These are phyloP conservation scores for Enteromius mattozi DNA, from an alignment of 2,797 vertebrate species.

Conservation along the genomic window DNA sequence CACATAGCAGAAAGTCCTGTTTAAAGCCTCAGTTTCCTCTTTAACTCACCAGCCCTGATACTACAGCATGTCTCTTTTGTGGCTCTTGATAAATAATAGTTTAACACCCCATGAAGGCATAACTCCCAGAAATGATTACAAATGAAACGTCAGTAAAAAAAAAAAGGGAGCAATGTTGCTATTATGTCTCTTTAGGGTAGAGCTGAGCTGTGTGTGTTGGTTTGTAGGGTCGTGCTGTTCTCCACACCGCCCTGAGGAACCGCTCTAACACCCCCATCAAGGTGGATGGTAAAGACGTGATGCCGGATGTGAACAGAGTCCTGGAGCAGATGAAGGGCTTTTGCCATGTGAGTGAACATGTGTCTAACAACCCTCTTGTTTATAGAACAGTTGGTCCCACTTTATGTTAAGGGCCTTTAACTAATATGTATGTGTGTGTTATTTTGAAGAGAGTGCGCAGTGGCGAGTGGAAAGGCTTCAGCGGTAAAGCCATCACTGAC, in stretches of 20 bases:
- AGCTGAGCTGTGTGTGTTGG: background rate
- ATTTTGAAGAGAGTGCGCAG: conserved; percentile 86
- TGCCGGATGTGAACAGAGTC: conserved; percentile 92
- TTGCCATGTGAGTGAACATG: conserved; percentile 85
- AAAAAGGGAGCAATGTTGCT: too few relatives aligned
- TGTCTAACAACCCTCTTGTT: background rate
- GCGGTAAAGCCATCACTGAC: conserved; percentile 91
- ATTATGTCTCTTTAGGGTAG: background rate
- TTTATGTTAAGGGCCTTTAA: too few relatives aligned
- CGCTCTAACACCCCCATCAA: conserved; percentile 88
- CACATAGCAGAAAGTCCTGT: background rate
- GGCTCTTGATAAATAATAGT: background rate
- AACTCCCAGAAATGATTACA: background rate
- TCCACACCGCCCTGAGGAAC: conserved; percentile 95
- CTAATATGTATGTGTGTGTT: background rate
- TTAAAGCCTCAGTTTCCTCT: background rate
- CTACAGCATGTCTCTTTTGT: background rate
- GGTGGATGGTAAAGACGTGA: conserved; percentile 91
- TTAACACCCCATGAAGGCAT: background rate
- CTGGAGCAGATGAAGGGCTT: conserved; percentile 96
- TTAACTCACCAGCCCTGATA: background rate
- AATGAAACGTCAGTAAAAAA: too few relatives aligned
- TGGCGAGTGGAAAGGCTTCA: conserved; percentile 95
- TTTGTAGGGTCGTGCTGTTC: conserved; percentile 88
- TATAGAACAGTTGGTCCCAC: background rate